Evolutionary conservation across 1,140 invertebrate genomes (phyloP).

Genomic region (Tetragonula clypearis): DNA sequence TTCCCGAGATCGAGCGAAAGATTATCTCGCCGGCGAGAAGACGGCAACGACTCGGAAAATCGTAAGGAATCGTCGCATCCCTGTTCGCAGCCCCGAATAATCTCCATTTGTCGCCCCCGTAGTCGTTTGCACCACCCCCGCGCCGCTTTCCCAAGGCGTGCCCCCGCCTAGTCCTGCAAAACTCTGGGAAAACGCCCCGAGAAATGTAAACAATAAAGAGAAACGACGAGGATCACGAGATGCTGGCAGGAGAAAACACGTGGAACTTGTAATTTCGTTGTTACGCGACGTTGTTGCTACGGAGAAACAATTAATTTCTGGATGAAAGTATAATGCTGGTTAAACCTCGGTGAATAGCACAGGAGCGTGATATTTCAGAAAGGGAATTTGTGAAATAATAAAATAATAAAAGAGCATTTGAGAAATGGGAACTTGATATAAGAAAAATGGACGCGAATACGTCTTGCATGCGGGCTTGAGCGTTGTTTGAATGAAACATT

Average conservation of each 20-base stretch:
- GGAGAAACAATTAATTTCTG: neutral
- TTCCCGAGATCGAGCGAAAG: slow-evolving; percentile 68
- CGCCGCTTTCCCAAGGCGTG: neutral
- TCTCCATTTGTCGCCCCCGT: slow-evolving; percentile 57
- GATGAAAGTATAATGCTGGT: neutral
- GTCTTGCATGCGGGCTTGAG: neutral
- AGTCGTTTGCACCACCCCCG: slow-evolving; percentile 8
- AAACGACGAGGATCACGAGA: neutral
- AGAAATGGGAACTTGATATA: neutral
- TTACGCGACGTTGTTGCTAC: neutral
- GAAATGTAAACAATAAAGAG: slow-evolving; percentile 3
- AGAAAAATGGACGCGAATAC: neutral
- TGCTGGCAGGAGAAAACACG: neutral
- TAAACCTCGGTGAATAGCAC: neutral
- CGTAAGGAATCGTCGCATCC: slow-evolving; percentile 54
- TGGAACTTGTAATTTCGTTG: no score
- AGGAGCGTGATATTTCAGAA: no score
- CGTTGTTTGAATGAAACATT: no score
- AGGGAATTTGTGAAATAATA: neutral
- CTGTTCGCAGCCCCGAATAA: slow-evolving; percentile 64
- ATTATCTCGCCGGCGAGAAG: slow-evolving; percentile 62
- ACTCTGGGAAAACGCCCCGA: neutral
- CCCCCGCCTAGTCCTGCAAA: neutral
- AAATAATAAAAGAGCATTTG: no score
- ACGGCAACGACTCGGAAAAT: slow-evolving; percentile 69